These are phyloP conservation scores for Idris sp. DNA, from an alignment of 1,140 invertebrate species.

Conservation along the genomic window DNA sequence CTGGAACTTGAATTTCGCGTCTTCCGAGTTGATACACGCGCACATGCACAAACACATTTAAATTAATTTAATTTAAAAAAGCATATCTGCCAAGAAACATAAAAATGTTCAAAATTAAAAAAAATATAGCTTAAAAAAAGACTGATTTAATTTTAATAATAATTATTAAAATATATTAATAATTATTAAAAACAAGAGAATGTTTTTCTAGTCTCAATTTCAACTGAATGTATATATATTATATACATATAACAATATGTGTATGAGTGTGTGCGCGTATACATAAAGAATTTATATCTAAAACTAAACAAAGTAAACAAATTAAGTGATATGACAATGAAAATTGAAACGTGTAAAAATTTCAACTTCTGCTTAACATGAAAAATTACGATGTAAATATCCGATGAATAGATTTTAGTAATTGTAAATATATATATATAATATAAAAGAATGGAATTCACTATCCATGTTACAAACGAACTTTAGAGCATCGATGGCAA, in stretches of 20 bases:
- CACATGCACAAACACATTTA: slow-evolving; percentile 36
- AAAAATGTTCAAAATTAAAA: slow-evolving; percentile 8
- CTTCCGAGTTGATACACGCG: no score
- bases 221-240: slow-evolving; percentile 47
- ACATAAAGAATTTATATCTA: slow-evolving; percentile 25
- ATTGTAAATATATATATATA: slow-evolving; percentile 52
- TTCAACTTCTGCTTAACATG: slow-evolving; percentile 2
- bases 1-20: no score
- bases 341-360: neutral
- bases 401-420: slow-evolving; percentile 13
- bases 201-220: slow-evolving; percentile 35
- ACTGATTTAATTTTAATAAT: no score
- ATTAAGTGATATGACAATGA: slow-evolving; percentile 11
- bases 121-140: neutral
- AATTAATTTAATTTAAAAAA: slow-evolving; percentile 2
- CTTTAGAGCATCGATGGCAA: slow-evolving; percentile 27
- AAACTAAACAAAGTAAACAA: neutral
- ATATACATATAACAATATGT: slow-evolving; percentile 40
- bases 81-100: slow-evolving; percentile 10
- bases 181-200: neutral
- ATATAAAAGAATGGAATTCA: slow-evolving; percentile 18
- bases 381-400: slow-evolving; percentile 42
- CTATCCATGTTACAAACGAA: slow-evolving; percentile 22
- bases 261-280: slow-evolving; percentile 58
- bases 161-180: no score